These are phyloP conservation scores for Pinna nobilis DNA, from an alignment of 1,140 invertebrate genomes.

Conservation along the genomic window DNA sequence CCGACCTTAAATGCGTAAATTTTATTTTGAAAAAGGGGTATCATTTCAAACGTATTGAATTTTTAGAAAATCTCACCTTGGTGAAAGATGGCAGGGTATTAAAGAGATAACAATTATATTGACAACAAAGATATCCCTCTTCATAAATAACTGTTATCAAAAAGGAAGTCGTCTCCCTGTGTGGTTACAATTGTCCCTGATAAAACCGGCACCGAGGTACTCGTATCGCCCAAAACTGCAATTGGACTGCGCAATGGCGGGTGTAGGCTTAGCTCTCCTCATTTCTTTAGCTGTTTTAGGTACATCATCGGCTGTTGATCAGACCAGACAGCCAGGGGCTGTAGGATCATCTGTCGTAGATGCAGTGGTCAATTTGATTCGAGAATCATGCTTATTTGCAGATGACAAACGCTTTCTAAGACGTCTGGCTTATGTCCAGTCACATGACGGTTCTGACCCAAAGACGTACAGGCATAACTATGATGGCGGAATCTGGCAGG, in stretches of 20 bases:
- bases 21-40: no score
- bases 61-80: no score
- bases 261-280: not conserved
- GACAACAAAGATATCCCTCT: slow-evolving; percentile 8
- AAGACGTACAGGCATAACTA: slow-evolving; percentile 51
- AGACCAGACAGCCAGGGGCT: slow-evolving; percentile 41
- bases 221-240: not conserved
- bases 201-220: slow-evolving; percentile 1
- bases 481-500: slow-evolving; percentile 65
- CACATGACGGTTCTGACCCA: slow-evolving; percentile 46
- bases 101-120: not conserved
- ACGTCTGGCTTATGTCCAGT: slow-evolving; percentile 56
- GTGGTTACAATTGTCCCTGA: no score
- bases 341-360: slow-evolving; percentile 53
- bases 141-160: not conserved
- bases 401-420: slow-evolving; percentile 54
- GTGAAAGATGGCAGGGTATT: no score
- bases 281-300: not conserved
- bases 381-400: slow-evolving; percentile 54
- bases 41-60: no score
- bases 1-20: no score
- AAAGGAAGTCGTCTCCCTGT: no score
- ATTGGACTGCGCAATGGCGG: not conserved
- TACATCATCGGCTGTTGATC: slow-evolving; percentile 30
- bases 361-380: slow-evolving; percentile 52